Evolutionary conservation across 2,888 invertebrate species (phyloP).

Genomic region (Thymelicus acteon): DNA sequence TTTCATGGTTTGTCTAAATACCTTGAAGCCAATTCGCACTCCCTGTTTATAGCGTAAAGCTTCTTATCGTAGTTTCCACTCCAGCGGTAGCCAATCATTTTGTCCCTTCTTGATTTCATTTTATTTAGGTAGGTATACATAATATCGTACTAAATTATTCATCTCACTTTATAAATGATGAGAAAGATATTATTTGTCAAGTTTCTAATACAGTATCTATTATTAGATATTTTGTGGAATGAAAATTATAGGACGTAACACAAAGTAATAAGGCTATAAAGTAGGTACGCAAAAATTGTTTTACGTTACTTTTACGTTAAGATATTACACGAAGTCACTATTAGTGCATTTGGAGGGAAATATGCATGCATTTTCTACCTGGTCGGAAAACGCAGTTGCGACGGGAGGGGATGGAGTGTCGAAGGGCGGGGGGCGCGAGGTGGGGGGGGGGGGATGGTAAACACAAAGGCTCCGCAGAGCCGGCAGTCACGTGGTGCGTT

Average conservation of each 20-base stretch:
- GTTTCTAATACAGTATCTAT: no score
- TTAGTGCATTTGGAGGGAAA: background rate
- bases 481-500: slow-evolving; percentile 83
- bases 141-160: no score
- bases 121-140: no score
- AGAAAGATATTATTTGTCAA: no score
- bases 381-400: slow-evolving; percentile 46
- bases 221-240: no score
- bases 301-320: no score
- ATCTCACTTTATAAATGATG: no score
- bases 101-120: background rate
- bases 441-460: slow-evolving; percentile 63
- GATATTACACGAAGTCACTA: no score
- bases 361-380: slow-evolving; percentile 31
- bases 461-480: slow-evolving; percentile 72
- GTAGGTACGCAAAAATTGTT: no score
- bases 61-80: slow-evolving; percentile 76
- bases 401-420: slow-evolving; percentile 49
- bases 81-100: slow-evolving; percentile 46
- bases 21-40: background rate
- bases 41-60: slow-evolving; percentile 69
- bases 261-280: no score
- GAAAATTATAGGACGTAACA: no score
- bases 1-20: background rate
- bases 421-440: slow-evolving; percentile 50